Base-by-base conservation (phyloP, 2,797 vertebrate genomes). In the Rachycentron canadum region DNA sequence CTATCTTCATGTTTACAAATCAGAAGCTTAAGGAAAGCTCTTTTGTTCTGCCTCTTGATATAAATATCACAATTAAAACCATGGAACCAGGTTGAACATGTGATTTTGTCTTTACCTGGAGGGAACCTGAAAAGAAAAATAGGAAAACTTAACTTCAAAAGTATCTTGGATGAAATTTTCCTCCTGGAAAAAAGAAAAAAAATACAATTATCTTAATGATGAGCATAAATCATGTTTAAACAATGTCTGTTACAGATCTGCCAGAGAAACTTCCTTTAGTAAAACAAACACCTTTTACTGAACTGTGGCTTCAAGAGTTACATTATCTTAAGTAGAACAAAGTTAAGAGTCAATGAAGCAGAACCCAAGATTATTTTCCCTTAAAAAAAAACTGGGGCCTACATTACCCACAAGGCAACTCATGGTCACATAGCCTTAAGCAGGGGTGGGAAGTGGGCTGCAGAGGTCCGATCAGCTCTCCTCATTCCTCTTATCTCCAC, bases 1-100 rank as follows among this genome's bases (percentile, higher is more conserved):
- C 38, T 28, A 11, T 66, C 56, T 55, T 65, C 40, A 34, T 53
- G 43, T 67, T 57, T 41, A 17, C 16, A 50, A 26, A 45, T 56
- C 13, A 40, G 19, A 50, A 41, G 40, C 41, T 76, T 25, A 16
- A 17, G 0, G 10, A 19, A 41, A 61, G 2, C 5, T 32, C 30
- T 53, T 19, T 58, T 65, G 3, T 34, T 65, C 59, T 38, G 13
- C 26, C 34, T 53, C 26, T 10, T 62, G n/a, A 61, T 34, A 60
- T 17, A 25, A 61, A 60, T 43, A 52, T 5, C 2, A 2, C 5
- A 14, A 43, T 43, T n/a, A 26, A 21, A 56, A 10, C 21, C 13
- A 25, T 21, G 12, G 32, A 63, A 56, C 47, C 16, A n/a, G 1
- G 70, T 58, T 77, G 5, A 77, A 41, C 43, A 26, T 32, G 7